phyloP scores from a whole-genome alignment of 2,113 vertebrate species.

The Otus sunia region DNA sequence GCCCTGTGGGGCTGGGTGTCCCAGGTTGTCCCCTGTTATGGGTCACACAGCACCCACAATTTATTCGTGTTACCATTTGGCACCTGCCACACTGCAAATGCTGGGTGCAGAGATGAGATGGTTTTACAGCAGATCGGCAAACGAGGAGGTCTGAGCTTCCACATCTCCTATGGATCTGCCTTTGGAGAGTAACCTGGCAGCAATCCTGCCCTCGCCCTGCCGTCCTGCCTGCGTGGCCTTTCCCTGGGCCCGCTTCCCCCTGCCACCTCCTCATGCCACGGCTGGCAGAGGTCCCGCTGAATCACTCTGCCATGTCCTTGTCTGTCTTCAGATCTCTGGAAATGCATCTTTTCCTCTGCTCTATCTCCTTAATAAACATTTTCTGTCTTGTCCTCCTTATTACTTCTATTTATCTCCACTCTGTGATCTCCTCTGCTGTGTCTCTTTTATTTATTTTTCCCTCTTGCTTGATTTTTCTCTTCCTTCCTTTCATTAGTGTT shows the following conservation, averaged over 20 bases:
- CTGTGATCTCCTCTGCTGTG: slow-evolving; percentile 25
- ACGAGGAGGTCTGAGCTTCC: neutral
- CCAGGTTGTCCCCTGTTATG: rapidly evolving
- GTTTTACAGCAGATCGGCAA: neutral
- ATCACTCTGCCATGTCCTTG: neutral
- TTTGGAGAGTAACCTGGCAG: rapidly evolving
- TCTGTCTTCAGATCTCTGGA: slow-evolving; percentile 20
- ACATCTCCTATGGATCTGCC: neutral
- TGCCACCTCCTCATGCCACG: neutral
- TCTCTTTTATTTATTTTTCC: slow-evolving; percentile 52
- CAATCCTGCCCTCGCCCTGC: neutral
- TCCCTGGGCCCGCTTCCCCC: neutral
- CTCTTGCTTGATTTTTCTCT: slow-evolving; percentile 28
- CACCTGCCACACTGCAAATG: rapidly evolving
- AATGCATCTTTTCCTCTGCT: neutral
- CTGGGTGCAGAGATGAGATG: neutral
- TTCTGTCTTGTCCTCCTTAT: slow-evolving; percentile 59
- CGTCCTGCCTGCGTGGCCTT: neutral
- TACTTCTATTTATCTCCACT: slow-evolving; percentile 62
- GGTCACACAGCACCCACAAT: neutral
- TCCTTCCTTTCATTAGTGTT: slow-evolving; percentile 32
- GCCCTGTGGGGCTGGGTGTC: neutral
- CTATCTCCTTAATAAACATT: slow-evolving; percentile 55
- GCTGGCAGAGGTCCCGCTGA: neutral
- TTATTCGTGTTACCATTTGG: rapidly evolving